Base-by-base conservation (phyloP, 2,113 vertebrate species). In the Laticauda laticaudata region DNA sequence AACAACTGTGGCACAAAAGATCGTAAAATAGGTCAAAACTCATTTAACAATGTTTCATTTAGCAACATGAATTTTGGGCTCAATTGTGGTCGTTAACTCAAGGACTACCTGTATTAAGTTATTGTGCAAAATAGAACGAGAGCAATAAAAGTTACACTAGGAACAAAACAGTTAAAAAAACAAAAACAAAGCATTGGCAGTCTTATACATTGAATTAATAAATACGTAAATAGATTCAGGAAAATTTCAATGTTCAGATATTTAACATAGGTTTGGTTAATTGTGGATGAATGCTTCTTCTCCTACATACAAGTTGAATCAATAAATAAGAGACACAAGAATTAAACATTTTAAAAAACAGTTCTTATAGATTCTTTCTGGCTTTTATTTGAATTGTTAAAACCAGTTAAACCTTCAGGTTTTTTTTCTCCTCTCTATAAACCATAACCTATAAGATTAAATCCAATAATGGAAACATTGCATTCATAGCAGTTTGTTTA, bases 321-420 rank as follows among this genome's bases (percentile, higher is more conserved):
- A 92, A n/a, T 86, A 45, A 59, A 53, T 90, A 86, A 93, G 88
- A 93, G 88, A 61, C 86, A 93, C 43, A 88, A 93, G 88, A 93
- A 90, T 55, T 90, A 90, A 51, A 20, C 26, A 48, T 45, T 92
- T 21, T 92, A 69, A 24, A 24, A 64, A 75, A 34, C 87, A 93
- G 89, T 12, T 90, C 69, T 56, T 93, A 51, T 43, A 26, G 18
- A 21, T 14, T 87, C 1, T 55, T 88, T 18, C 15, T 43, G 14
- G 2, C 2, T 15, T 56, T 81, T 75, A 20, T 53, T 24, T 7
- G 45, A 45, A 29, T 54, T 56, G 21, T 48, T 93, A 90, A 90
- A 64, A 55, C n/a, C 39, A 21, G 51, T 2, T 86, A n/a, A 57
- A 29, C 10, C 54, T 18, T 39, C 11, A n/a, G 75, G 18, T 43